Conservation (phyloP, 1,140 invertebrate species). For the Saccostrea echinata region DNA sequence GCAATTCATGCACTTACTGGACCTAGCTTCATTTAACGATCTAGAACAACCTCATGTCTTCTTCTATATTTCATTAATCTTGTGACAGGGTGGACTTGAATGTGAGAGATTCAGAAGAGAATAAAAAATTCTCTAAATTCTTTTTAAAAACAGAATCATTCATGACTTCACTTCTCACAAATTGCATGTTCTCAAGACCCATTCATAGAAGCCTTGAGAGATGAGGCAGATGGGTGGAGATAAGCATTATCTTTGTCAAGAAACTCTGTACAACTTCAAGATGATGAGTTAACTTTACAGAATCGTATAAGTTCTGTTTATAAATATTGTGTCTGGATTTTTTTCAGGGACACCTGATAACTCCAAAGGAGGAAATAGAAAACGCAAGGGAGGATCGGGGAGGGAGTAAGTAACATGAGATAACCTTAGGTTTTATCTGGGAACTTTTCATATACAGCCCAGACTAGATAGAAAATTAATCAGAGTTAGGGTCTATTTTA, state of each 20-base stretch:
- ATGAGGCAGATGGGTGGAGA: not conserved
- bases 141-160: not conserved
- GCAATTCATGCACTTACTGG: no score
- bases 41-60: not conserved
- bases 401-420: conserved; percentile 68
- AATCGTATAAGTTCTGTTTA: not conserved
- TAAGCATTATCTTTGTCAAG: not conserved
- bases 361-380: conserved; percentile 67
- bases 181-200: not conserved
- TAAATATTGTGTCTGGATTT: conserved; percentile 43
- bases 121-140: not conserved
- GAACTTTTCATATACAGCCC: not conserved
- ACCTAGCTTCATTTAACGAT: no score
- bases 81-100: not conserved
- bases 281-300: conserved; percentile 1
- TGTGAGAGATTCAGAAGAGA: not conserved
- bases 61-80: not conserved
- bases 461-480: not conserved
- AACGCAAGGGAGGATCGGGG: conserved; percentile 66
- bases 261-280: conserved; percentile 14
- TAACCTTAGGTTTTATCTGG: not conserved
- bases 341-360: conserved; percentile 71
- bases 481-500: conserved; percentile 27
- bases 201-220: conserved; percentile 7
- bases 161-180: conserved; percentile 1